Conservation (phyloP, 2,113 vertebrate genomes). For the Bubo blakistoni region DNA sequence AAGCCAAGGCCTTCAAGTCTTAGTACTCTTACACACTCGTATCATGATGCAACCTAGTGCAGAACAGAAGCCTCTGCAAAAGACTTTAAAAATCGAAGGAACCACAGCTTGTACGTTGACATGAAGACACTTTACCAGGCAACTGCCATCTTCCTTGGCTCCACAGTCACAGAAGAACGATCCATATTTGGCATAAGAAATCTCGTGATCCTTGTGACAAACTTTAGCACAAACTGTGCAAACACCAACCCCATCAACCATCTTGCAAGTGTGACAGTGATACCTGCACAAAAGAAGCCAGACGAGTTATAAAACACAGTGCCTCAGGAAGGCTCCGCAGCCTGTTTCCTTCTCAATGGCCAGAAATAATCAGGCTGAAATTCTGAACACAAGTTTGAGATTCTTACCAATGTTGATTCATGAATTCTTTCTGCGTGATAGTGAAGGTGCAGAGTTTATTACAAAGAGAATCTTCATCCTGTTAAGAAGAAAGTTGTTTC, state of each 20-base stretch:
- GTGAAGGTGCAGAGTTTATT: constrained; percentile 99
- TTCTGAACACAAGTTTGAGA: not conserved
- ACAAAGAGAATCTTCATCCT: constrained; percentile 99
- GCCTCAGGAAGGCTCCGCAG: not conserved
- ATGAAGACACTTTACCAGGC: constrained; percentile 85
- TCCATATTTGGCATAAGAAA: constrained; percentile 98
- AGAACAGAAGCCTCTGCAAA: not conserved
- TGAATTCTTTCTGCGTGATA: constrained; percentile 99
- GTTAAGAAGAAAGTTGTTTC: not conserved
- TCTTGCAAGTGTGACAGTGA: constrained; percentile 99
- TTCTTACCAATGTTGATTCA: constrained; percentile 98
- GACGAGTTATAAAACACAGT: not conserved
- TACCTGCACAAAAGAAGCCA: constrained; percentile 79
- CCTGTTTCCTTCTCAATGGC: constrained; percentile 70
- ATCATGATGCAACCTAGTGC: not conserved
- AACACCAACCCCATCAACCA: constrained; percentile 98
- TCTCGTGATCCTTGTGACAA: constrained; percentile 99
- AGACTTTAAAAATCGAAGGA: not conserved
- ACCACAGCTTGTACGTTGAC: not conserved
- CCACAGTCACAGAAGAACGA: constrained; percentile 99
- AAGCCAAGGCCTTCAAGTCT: not conserved
- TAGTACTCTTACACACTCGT: fast-evolving
- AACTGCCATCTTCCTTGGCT: constrained; percentile 98
- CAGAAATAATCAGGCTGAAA: constrained; percentile 76
- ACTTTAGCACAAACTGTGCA: constrained; percentile 99